Evolutionary conservation across 2,113 vertebrate species (phyloP), one percentile per base, ranked within the genome.

Genomic region (Spilogale gracilis): DNA sequence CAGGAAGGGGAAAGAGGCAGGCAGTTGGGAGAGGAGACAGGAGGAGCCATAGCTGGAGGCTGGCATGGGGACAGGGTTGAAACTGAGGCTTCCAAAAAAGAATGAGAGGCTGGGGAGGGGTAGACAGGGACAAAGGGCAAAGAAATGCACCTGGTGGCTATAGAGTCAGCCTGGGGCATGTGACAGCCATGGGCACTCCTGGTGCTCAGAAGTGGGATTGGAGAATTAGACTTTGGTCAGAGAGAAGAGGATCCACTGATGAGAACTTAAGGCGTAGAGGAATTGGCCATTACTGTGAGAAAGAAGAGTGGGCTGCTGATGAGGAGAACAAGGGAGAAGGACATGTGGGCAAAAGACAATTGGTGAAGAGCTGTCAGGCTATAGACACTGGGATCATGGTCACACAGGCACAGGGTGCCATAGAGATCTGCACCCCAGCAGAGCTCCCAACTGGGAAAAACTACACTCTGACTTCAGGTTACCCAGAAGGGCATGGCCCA

Each of bases 21-120:
- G n/a, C 4, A 38, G 45, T 32, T 38, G 52, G 10, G 9, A 84
- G n/a, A 61, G 12, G 56, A 89, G 38, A 23, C 17, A 43, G 32
- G 67, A 89, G 17, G 14, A 95, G 50, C 23, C 60, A 92, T 18
- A 63, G 20, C 21, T 85, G 52, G 71, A 85, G 38, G 48, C 30
- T 83, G 76, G 56, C 63, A 90, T 5, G 56, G 48, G 56, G 14
- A n/a, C 30, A 45, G 20, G 0, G 1, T 25, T 93, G n/a, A 52
- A 91, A 96, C 82, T 18, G 32, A 91, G 60, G 56, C 12, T 81
- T 92, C 92, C 50, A 84, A 71, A 97, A 45, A 86, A 56, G 2
- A 94, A 5, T 20, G 52, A 50, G 43, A 88, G 30, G 45, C 38
- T 88, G 56, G 9, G 45, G n/a, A 52, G 23, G 5, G 50, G 7